Conservation (phyloP, 2,797 vertebrate genomes). For the Glossophaga mutica region DNA sequence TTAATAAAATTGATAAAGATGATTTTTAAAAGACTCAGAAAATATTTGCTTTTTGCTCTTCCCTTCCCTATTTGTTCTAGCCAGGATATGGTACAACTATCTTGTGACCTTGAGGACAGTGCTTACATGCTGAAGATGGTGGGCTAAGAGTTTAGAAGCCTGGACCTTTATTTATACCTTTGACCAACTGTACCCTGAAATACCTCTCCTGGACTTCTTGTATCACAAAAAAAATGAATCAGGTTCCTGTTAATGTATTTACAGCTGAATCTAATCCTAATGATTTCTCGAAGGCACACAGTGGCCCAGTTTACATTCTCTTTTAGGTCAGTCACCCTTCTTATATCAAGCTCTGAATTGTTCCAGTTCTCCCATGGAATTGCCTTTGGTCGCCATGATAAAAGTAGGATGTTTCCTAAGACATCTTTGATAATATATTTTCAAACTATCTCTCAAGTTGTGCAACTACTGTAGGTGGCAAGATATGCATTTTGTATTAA, state of each 20-base stretch:
- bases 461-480: background rate
- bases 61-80: background rate
- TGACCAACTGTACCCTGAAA: background rate
- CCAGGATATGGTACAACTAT: background rate
- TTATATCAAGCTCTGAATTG: background rate
- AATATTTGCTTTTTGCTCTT: background rate
- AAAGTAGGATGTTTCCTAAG: background rate
- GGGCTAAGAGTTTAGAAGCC: background rate
- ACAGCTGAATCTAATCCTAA: background rate
- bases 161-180: background rate
- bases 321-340: background rate
- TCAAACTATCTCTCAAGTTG: background rate
- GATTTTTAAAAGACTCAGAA: background rate
- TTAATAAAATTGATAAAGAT: background rate
- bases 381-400: background rate
- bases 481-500: background rate
- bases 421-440: background rate
- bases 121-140: background rate
- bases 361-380: background rate
- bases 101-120: background rate
- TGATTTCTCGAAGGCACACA: background rate
- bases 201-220: background rate
- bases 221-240: background rate
- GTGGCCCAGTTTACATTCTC: background rate
- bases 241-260: background rate